A percentile compares a stretch with the other conserved stretches of the same genome.
phyloP scores from a whole-genome alignment of 2,888 invertebrate species.

The Keiferia lycopersicella region DNA sequence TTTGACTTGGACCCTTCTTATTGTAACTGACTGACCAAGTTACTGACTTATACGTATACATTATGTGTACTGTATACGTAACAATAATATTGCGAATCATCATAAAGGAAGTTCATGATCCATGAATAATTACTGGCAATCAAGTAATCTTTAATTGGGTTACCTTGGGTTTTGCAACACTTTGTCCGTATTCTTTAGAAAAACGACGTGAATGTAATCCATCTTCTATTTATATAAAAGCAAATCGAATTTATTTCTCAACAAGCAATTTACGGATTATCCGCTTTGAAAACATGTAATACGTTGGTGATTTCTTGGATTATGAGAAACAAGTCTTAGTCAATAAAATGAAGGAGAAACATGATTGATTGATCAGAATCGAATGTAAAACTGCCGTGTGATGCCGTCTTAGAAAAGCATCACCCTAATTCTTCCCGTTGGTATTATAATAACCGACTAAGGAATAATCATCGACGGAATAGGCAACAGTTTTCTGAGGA shows the following conservation, averaged over 20 bases:
- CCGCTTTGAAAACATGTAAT: not conserved
- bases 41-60: too few relatives aligned
- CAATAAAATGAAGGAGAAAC: not conserved
- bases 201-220: not conserved
- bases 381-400: too few relatives aligned
- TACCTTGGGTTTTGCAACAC: slow-evolving; percentile 11
- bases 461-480: too few relatives aligned
- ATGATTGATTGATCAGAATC: not conserved
- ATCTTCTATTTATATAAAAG: slow-evolving; percentile 2
- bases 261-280: slow-evolving; percentile 1
- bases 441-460: too few relatives aligned
- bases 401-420: too few relatives aligned
- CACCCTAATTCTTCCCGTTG: too few relatives aligned
- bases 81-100: not conserved
- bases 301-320: not conserved
- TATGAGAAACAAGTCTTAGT: not conserved
- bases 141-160: slow-evolving; percentile 4
- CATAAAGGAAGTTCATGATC: not conserved
- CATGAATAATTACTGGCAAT: not conserved
- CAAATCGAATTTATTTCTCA: not conserved
- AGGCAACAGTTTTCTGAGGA: too few relatives aligned
- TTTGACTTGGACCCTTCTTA: not conserved
- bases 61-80: not conserved
- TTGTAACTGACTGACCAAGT: not conserved
- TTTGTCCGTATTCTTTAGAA: not conserved